These are phyloP conservation scores for Lampris megalopsis DNA, from an alignment of 2,113 vertebrate species.

Conservation along the genomic window DNA sequence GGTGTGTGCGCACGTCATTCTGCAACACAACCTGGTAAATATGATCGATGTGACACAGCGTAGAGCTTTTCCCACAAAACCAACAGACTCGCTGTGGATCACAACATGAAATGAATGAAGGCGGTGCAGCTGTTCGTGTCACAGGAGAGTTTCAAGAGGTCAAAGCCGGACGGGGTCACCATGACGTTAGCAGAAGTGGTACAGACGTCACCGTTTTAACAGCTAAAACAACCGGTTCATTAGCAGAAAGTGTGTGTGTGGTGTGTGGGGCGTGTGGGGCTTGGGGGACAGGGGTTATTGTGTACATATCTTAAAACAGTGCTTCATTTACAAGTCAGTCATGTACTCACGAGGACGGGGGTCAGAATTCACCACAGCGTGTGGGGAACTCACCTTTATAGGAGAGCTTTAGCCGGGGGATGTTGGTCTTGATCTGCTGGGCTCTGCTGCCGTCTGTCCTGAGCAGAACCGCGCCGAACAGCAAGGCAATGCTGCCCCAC, in stretches of 20 bases:
- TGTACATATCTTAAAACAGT: too few relatives aligned
- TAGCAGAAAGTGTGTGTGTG: background rate
- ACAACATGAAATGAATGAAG: background rate
- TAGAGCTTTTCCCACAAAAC: background rate
- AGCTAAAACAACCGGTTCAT: background rate
- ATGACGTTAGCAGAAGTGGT: constrained; percentile 4
- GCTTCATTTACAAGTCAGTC: background rate
- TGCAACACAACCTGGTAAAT: background rate
- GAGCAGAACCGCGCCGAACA: constrained; percentile 85
- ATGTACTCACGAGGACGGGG: background rate
- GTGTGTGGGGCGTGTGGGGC: background rate
- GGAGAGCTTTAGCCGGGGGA: constrained; percentile 93
- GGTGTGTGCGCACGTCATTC: background rate
- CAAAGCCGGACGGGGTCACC: background rate
- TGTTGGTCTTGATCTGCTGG: constrained; percentile 89
- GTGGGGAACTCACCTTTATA: constrained; percentile 90
- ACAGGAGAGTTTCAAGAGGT: constrained; percentile 18
- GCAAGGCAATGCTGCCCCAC: constrained; percentile 85
- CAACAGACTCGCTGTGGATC: background rate
- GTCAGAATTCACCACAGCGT: constrained; percentile 13
- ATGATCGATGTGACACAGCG: background rate
- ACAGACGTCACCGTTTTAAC: background rate
- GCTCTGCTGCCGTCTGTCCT: constrained; percentile 78
- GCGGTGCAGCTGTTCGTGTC: constrained; percentile 4
- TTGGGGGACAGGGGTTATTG: too few relatives aligned